Conservation (phyloP, 2,888 invertebrate species). For the Diarsia rubi region DNA sequence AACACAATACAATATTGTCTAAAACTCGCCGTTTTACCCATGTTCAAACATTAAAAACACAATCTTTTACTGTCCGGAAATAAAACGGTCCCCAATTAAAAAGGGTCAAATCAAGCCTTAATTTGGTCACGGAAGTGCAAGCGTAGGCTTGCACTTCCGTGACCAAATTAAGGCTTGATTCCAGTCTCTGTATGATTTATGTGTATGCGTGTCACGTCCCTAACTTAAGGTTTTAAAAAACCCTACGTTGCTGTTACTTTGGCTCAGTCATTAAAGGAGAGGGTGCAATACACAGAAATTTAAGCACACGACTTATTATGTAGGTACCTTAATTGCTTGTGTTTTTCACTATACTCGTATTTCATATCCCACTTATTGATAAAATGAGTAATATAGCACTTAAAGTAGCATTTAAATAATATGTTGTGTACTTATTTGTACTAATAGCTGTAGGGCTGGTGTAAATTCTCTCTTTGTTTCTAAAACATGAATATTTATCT, state of each 20-base stretch:
- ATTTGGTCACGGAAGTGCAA: constrained; percentile 33
- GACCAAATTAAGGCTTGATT: constrained; percentile 30
- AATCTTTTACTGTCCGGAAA: background rate
- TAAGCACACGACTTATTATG: background rate
- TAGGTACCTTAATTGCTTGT: background rate
- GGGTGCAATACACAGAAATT: background rate
- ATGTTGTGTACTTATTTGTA: background rate
- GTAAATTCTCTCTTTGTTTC: constrained; percentile 26
- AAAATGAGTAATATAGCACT: constrained; percentile 7
- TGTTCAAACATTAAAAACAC: background rate
- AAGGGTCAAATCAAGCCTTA: constrained; percentile 25
- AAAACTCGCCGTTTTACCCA: background rate
- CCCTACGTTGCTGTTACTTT: constrained; percentile 21
- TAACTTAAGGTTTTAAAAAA: constrained; percentile 26
- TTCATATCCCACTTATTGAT: background rate
- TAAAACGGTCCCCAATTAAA: constrained; percentile 19
- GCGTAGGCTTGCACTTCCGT: constrained; percentile 29
- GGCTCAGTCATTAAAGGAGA: background rate
- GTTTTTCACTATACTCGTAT: background rate
- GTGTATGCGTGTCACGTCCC: constrained; percentile 22
- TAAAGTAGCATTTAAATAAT: background rate
- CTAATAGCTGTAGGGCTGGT: background rate
- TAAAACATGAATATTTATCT: constrained; percentile 34
- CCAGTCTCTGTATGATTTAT: constrained; percentile 34
- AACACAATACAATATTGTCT: background rate